Evolutionary conservation across 2,888 invertebrate species (phyloP), one percentile per base, ranked within the genome.

Genomic region (Marasmarcha lunaedactyla): DNA sequence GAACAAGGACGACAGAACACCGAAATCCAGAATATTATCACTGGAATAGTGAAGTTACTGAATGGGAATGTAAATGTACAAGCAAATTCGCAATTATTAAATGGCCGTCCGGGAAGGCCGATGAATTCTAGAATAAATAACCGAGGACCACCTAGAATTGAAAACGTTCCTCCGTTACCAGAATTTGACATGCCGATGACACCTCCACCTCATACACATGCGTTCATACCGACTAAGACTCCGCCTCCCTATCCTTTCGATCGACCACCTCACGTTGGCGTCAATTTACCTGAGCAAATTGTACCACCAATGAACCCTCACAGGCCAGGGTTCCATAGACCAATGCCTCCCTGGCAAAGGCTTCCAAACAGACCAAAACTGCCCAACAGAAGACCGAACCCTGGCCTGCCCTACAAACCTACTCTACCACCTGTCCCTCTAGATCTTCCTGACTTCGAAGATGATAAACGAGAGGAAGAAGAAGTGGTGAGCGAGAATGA

Each of bases 11-110:
- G 83, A 41, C 84, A 84, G 48, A 79, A 81, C 36, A 69, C 74
- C 1, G 94, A 94, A 59, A 94, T 95, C 42, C 94, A 95, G 64
- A 94, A 95, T 55, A 94, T 95, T 20, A 93, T 95, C 26, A 93
- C 93, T 1, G 95, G 95, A 6, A 91, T 95, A 37, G 94, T 95
- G 0, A 94, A 95, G 63, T 67, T 95, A 9, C 73, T 95, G 1
- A 94, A 95, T 47, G 95, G 95, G 1, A 94, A 95, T 54, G 94
- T 94, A 0, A 94, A 94, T 54, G 92, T 94, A 0, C 91, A 90
- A 61, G 91, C 91, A 0, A 92, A 91, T 49, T 89, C 91, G 0
- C 89, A 88, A 41, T 72, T 85, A 2, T 36, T 77, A 1, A 71
- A 68, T 20, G 86, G 87, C 1, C 81, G 92, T 42, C 90, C 90